phyloP scores from a whole-genome alignment of 2,113 vertebrate genomes.

The Thamnaconus septentrionalis region DNA sequence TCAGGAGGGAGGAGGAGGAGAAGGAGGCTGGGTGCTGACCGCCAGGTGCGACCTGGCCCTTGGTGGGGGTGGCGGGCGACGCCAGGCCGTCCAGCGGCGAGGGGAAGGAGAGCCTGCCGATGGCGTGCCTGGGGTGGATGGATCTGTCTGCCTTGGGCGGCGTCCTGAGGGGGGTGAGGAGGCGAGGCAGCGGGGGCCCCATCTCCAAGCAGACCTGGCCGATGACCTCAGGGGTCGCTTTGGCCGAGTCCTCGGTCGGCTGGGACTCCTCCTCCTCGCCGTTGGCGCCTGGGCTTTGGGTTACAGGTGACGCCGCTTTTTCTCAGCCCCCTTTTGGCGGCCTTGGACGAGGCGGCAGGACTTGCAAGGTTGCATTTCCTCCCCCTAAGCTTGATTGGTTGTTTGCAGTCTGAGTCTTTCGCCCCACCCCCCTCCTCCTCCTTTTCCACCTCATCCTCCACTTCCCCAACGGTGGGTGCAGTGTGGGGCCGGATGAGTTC shows the following conservation, averaged over 20 bases:
- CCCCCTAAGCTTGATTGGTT: no score
- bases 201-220: slow-evolving; percentile 82
- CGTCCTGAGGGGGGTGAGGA: slow-evolving; percentile 84
- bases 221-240: slow-evolving; percentile 70
- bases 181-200: slow-evolving; percentile 87
- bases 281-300: neutral
- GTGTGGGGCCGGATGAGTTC: neutral
- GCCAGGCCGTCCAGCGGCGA: slow-evolving; percentile 72
- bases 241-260: slow-evolving; percentile 41
- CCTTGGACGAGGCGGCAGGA: neutral
- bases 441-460: neutral
- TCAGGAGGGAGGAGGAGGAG: slow-evolving; percentile 19
- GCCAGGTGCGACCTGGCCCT: slow-evolving; percentile 59
- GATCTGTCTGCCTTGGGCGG: slow-evolving; percentile 76
- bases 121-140: slow-evolving; percentile 69
- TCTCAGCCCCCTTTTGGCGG: neutral
- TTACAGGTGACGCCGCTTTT: neutral
- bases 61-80: slow-evolving; percentile 65
- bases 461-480: no score
- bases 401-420: slow-evolving; percentile 4
- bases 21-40: slow-evolving; percentile 64
- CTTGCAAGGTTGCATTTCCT: neutral
- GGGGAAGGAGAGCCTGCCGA: slow-evolving; percentile 70
- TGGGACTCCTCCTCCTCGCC: neutral
- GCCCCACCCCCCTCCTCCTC: no score